Base-by-base conservation (phyloP, 2,113 vertebrate species). In the Onychostoma macrolepis region DNA sequence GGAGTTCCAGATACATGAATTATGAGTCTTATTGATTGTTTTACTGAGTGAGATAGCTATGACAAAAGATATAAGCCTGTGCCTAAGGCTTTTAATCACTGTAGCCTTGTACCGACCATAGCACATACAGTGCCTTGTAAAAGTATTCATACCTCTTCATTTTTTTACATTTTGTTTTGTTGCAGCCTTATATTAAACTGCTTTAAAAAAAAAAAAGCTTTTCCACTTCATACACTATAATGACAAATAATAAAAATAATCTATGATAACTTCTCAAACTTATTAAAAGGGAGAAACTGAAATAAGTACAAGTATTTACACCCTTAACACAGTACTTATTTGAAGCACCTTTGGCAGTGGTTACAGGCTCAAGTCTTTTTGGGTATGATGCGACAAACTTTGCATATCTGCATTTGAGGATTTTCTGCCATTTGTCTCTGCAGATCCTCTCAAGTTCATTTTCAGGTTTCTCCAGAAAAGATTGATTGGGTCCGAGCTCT, bases 11-110 rank as follows among this genome's bases (percentile, higher is more conserved):
- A 92, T 93, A 90, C 92, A 92, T 90, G 90, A 92, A 92, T 94
- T 24, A 87, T 85, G 90, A 92, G 89, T 88, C 90, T 94, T 93
- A 95, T 94, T 94, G 92, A 94, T 93, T 94, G 94, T 94, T 94
- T 94, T 94, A 94, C 94, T 95, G 93, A 94, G 90, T 88, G 90
- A 94, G 94, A 94, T 94, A 94, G 93, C 94, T 94, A 94, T 94
- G 93, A 94, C 77, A 86, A 89, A 88, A 61, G 21, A 50, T 50
- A 61, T 61, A n/a, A 10, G 56, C 56, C 24, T 58, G 53, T 56
- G 19, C 6, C 2, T 48, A 48, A 48, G 45, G 45, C 56, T 58
- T 58, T 58, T n/a, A 58, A 58, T 7, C 56, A 58, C 56, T 58
- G 21, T 58, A 58, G 21, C 56, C 56, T 58, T 58, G 21, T 58